Evolutionary conservation across 2,888 invertebrate species (phyloP).

Genomic region (Ectemnius lituratus): DNA sequence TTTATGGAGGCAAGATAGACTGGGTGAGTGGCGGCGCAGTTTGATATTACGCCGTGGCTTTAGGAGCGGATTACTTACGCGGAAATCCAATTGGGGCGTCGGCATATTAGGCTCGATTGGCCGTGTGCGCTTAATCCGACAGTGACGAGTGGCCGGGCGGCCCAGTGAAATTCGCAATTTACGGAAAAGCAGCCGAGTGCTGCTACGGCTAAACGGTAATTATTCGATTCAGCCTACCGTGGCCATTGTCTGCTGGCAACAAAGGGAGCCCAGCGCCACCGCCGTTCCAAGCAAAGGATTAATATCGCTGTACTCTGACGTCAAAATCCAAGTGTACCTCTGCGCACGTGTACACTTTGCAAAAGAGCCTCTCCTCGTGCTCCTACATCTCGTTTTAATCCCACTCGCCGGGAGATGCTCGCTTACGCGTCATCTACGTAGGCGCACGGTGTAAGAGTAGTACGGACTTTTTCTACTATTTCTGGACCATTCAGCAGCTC

Average conservation of each 20-base stretch:
- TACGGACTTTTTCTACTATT: too few relatives aligned
- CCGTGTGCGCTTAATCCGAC: slow-evolving; percentile 8
- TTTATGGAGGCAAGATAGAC: too few relatives aligned
- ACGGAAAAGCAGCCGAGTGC: neutral
- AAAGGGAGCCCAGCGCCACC: neutral
- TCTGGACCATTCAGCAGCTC: too few relatives aligned
- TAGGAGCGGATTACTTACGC: slow-evolving; percentile 26
- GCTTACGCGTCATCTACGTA: too few relatives aligned
- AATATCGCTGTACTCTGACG: slow-evolving; percentile 2
- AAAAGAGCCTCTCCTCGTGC: too few relatives aligned
- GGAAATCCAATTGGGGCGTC: slow-evolving; percentile 34
- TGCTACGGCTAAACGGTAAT: slow-evolving; percentile 4
- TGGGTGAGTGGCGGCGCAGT: neutral
- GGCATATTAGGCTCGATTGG: neutral
- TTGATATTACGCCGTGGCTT: slow-evolving; percentile 37
- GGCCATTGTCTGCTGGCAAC: neutral
- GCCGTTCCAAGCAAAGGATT: neutral
- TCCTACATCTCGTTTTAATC: too few relatives aligned
- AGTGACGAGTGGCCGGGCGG: slow-evolving; percentile 2
- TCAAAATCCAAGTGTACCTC: neutral
- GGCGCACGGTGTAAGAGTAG: too few relatives aligned
- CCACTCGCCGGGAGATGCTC: too few relatives aligned
- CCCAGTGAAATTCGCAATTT: neutral
- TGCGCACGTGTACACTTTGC: too few relatives aligned
- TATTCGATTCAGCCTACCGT: slow-evolving; percentile 4